These are phyloP conservation scores for Blastomussa wellsi DNA, from an alignment of 92 coral and sea anemone species.

Conservation along the genomic window DNA sequence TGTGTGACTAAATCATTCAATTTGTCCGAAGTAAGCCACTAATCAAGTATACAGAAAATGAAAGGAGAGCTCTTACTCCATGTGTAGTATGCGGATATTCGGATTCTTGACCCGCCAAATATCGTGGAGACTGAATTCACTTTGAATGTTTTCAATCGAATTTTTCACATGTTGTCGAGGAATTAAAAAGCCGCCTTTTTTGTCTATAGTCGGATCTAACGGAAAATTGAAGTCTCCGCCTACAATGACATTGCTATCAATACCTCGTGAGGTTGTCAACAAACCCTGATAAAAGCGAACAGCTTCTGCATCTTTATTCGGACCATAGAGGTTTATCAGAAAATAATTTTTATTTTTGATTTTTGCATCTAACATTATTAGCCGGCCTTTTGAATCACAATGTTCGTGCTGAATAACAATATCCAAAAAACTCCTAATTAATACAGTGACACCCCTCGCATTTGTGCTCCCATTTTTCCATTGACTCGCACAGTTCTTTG, in stretches of 20 bases:
- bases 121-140: no score
- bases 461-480: conserved; percentile 33
- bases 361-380: background rate
- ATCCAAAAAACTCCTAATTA: conserved; percentile 17
- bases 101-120: no score
- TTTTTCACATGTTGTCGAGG: conserved; percentile 26
- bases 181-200: conserved; percentile 13
- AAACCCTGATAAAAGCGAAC: conserved; percentile 4
- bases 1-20: no score
- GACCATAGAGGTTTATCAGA: conserved; percentile 10
- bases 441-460: background rate
- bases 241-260: background rate
- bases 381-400: background rate
- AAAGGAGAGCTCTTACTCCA: no score
- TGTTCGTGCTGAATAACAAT: conserved; percentile 8
- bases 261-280: background rate
- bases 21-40: no score
- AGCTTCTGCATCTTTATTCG: conserved; percentile 10
- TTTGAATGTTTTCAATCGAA: conserved; percentile 8
- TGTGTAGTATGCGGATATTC: no score
- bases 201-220: conserved; percentile 12
- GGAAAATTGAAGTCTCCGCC: no score
- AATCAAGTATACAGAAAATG: no score
- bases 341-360: background rate
- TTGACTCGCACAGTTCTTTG: conserved; percentile 3